These are phyloP conservation scores for Oxycera nigricornis DNA, from an alignment of 2,888 invertebrate species.

Conservation along the genomic window DNA sequence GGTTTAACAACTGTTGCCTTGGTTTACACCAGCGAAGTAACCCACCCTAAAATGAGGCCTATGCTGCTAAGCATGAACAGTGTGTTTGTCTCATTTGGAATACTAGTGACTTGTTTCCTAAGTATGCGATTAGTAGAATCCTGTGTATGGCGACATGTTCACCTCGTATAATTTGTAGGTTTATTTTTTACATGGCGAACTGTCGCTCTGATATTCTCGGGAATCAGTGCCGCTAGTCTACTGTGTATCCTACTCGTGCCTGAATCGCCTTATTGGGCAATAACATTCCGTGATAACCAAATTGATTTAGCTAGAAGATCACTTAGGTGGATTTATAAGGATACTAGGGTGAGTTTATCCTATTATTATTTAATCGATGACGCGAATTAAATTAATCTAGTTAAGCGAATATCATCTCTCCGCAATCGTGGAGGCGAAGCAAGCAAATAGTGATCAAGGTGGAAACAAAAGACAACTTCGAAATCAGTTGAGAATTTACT, in stretches of 20 bases:
- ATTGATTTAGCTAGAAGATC: conserved; percentile 56
- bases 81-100: conserved; percentile 67
- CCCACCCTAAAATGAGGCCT: conserved; percentile 64
- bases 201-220: conserved; percentile 62
- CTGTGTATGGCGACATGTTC: background rate
- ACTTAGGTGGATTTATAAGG: conserved; percentile 63
- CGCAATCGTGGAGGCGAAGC: conserved; percentile 7
- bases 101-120: conserved; percentile 65
- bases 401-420: conserved; percentile 39
- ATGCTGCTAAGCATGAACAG: conserved; percentile 67
- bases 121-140: no score
- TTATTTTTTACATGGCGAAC: conserved; percentile 63
- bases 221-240: conserved; percentile 57
- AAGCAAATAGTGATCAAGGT: background rate
- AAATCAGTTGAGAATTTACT: conserved; percentile 11
- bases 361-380: background rate
- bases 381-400: conserved; percentile 24
- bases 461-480: background rate
- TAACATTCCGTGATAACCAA: conserved; percentile 59
- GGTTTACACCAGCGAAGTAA: conserved; percentile 68
- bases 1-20: conserved; percentile 65
- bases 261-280: conserved; percentile 68
- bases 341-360: conserved; percentile 57
- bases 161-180: conserved; percentile 47
- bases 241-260: conserved; percentile 62